Percentiles rank a stretch among this genome's conserved stretches.
These are phyloP conservation scores for Campoplex capitator DNA, from an alignment of 2,888 invertebrate genomes.

Conservation along the genomic window DNA sequence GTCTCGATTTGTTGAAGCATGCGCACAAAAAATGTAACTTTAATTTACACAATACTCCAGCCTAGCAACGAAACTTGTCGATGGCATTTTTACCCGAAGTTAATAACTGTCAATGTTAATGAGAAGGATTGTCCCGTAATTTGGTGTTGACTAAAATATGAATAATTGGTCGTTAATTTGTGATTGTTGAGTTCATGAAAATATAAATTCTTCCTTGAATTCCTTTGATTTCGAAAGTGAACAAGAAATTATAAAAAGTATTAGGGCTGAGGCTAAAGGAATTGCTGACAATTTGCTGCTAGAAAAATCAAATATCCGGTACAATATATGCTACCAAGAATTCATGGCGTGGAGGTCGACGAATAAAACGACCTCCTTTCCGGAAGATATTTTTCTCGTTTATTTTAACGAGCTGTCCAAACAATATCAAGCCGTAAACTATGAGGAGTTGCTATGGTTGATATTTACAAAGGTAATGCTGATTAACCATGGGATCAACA, in stretches of 20 bases:
- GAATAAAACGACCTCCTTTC: constrained; percentile 9
- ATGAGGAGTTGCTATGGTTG: constrained; percentile 18
- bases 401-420: constrained; percentile 18
- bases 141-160: neutral
- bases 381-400: constrained; percentile 24
- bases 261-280: constrained; percentile 1
- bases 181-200: too few species aligned
- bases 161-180: neutral
- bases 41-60: neutral
- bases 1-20: constrained; percentile 9
- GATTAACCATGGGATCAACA: too few species aligned
- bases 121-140: neutral
- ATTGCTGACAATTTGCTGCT: constrained; percentile 22
- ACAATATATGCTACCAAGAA: neutral
- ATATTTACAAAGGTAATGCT: neutral
- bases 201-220: neutral
- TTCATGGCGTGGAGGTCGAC: too few species aligned
- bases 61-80: constrained; percentile 16
- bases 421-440: constrained; percentile 11
- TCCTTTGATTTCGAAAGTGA: neutral
- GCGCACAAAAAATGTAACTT: neutral
- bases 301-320: constrained; percentile 9
- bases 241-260: neutral
- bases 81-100: neutral
- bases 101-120: neutral